Evolutionary conservation across 2,888 invertebrate genomes (phyloP).

Genomic region (Teleiodes luculella): DNA sequence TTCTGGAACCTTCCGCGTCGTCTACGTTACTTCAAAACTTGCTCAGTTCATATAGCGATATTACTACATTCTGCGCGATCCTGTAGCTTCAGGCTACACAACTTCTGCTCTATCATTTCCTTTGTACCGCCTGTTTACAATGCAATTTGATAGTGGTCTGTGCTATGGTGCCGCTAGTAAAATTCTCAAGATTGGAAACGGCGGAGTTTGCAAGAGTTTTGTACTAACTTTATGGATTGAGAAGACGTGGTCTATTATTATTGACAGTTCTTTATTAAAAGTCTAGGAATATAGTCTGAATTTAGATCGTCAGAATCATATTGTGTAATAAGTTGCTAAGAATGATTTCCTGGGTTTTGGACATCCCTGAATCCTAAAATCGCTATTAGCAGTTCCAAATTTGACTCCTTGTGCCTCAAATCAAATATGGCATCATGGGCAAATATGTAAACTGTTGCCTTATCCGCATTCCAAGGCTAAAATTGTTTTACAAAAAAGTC

Average conservation of each 20-base stretch:
- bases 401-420: too few relatives aligned
- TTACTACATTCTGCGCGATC: conserved; percentile 24
- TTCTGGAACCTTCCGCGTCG: neutral
- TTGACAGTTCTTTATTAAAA: neutral
- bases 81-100: conserved; percentile 19
- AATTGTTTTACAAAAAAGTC: too few relatives aligned
- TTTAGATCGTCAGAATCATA: too few relatives aligned
- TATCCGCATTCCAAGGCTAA: too few relatives aligned
- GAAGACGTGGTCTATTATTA: neutral
- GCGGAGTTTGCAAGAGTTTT: neutral
- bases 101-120: conserved; percentile 15
- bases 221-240: neutral
- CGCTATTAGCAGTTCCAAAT: too few relatives aligned
- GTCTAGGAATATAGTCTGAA: too few relatives aligned
- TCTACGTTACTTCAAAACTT: conserved; percentile 13
- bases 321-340: too few relatives aligned
- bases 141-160: conserved; percentile 11
- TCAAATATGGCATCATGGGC: too few relatives aligned
- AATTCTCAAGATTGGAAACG: neutral
- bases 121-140: conserved; percentile 18
- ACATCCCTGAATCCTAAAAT: too few relatives aligned
- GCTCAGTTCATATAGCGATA: conserved; percentile 3
- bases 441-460: too few relatives aligned
- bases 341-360: too few relatives aligned
- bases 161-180: neutral